These are phyloP conservation scores for Cheirogaleus major DNA, from an alignment of 2,797 vertebrate species.

Conservation along the genomic window DNA sequence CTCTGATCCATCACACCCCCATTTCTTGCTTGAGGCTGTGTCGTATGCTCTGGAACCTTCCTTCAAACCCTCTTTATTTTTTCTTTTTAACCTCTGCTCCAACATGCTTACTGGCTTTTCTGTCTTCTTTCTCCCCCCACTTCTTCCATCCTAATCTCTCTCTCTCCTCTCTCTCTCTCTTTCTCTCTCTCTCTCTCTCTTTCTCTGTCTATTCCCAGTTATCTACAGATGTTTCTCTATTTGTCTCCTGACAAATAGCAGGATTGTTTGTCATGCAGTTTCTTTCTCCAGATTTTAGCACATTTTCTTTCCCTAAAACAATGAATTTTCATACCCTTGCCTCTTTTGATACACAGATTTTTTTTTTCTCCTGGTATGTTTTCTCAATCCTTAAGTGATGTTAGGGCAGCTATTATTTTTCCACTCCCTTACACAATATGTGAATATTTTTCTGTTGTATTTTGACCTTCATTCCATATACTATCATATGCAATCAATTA, in stretches of 20 bases:
- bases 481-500: neutral
- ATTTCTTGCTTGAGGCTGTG: neutral
- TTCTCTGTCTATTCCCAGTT: neutral
- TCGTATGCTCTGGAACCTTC: neutral
- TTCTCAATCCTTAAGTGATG: neutral
- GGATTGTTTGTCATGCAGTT: neutral
- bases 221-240: neutral
- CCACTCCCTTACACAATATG: neutral
- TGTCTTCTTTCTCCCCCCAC: neutral
- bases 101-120: neutral
- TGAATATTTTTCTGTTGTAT: neutral
- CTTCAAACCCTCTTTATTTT: neutral
- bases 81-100: neutral
- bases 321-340: neutral
- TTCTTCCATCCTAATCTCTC: neutral
- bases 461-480: neutral
- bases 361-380: neutral
- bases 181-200: too few relatives aligned
- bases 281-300: neutral
- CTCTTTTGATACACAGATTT: neutral
- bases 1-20: accelerated
- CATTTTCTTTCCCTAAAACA: neutral
- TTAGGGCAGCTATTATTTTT: neutral
- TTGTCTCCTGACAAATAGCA: too few relatives aligned
- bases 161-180: neutral